A percentile compares a stretch with the other conserved stretches of the same genome.
Conservation (phyloP, 2,797 vertebrate genomes). For the Pipistrellus nathusii region DNA sequence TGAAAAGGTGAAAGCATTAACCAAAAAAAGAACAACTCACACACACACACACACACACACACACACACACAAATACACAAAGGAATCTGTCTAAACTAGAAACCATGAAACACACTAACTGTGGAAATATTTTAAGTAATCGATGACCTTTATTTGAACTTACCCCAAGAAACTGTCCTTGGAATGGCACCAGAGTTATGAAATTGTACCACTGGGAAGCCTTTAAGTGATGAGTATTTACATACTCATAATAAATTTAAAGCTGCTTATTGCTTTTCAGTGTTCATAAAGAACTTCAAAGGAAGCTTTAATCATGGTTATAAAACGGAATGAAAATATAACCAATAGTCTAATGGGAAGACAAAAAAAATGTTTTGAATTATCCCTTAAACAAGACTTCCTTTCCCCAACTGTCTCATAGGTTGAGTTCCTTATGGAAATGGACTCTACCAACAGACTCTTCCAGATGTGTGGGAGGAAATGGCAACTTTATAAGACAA, state of each 20-base stretch:
- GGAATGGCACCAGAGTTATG: not conserved
- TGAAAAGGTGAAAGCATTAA: not conserved
- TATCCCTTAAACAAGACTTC: not conserved
- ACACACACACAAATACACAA: not conserved
- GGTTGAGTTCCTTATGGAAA: slow-evolving; percentile 20
- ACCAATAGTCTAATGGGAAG: not conserved
- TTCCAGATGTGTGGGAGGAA: not conserved
- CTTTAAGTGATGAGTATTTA: not conserved
- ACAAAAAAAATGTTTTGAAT: slow-evolving; percentile 38
- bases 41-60: not conserved
- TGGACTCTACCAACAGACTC: not conserved
- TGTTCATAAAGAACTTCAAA: slow-evolving; percentile 26
- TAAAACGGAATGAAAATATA: slow-evolving; percentile 27
- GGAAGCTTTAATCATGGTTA: not conserved
- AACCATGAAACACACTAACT: not conserved
- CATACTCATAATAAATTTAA: not conserved
- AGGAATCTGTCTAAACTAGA: not conserved
- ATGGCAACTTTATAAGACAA: not conserved
- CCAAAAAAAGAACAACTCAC: not conserved
- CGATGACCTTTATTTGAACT: slow-evolving; percentile 26
- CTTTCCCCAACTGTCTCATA: not conserved
- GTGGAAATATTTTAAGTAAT: not conserved
- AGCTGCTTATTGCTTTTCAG: not conserved
- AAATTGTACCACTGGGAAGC: not conserved
- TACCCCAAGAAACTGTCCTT: not conserved